Base-by-base conservation (phyloP, 2,888 invertebrate genomes). In the Fragum whitleyi region DNA sequence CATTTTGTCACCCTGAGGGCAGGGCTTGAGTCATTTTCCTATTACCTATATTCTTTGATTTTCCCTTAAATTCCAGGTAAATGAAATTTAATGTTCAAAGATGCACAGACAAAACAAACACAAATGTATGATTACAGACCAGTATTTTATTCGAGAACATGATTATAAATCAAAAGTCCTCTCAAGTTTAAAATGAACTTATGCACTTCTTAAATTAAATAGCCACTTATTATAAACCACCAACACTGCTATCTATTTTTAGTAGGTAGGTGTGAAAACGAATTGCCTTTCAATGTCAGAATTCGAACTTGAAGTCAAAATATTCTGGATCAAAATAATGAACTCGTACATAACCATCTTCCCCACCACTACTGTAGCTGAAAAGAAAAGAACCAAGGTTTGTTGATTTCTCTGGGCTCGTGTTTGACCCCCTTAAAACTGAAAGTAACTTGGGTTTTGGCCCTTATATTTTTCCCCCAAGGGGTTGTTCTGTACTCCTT, bases 261-360 rank as follows among this genome's bases (percentile, higher is more conserved):
- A 57, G 26, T 5, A 3, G 7, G 21, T 61, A 61, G 19, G 1
- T 26, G 14, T 19, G 19, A 65, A 42, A n/a, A 62, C 67, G 39
- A 72, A 29, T 55, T 19, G 21, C 19, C 23, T 3, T 16, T 42
- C 55, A 36, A 9, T 59, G 32, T 88, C 94, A 95, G 90, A 93
- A 98, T 95, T 98, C 98, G 94, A 98, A 98, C 90, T 97, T 96
- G 94, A 98, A 98, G 93, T 99, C 98, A 94, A 97, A 98, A 95
- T 99, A 99, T 65, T 97, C 97, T 91, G 96, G 96, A 95, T 99
- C 99, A 94, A 99, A 99, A 92, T 96, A 96, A 94, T 99, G 98
- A 76, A 99, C 96, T 92, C 99, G 96, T 65, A 99, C 97, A 94
- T 98, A 99, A 95, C 99, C 99, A 94, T 99, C 99, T 95, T 99